Base-by-base conservation (phyloP, 1,140 invertebrate genomes). In the Pachypeltis micranthus region DNA sequence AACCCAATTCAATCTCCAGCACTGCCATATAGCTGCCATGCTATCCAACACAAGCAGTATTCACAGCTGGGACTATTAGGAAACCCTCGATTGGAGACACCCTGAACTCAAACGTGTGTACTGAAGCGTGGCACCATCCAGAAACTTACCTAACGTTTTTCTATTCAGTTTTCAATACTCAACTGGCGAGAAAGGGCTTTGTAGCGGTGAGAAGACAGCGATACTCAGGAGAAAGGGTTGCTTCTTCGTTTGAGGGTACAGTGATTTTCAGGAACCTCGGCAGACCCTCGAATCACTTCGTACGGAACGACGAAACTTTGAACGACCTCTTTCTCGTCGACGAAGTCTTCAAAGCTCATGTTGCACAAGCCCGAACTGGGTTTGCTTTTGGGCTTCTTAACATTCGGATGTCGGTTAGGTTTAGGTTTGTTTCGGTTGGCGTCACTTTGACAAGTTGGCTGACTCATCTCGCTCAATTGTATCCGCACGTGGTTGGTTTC, bases 301-400 rank as follows among this genome's bases (percentile, higher is more conserved):
- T 85, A 85, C 1, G 82, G 81, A 26, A 68, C 67, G 16, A 39
- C 31, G 21, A 63, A 67, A 14, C 65, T 67, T 2, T 65, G 55
- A n/a, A 57, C 44, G 29, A 61, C 64, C 34, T 67, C 47, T 56
- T 55, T 60, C n/a, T 70, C 65, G 25, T 67, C 69, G 1, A 44
- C 63, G 62, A 86, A 83, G 65, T 88, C 86, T 72, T 88, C 86
- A 67, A 88, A 88, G 68, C 85, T 88, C 83, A 88, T 84, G 68
- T 88, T 88, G 66, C 82, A 85, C 65, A 88, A 86, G 2, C 85
- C 85, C 58, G 57, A 60, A 31, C 26, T 67, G 7, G 47, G 23
- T 39, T 72, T 73, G 29, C 55, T 60, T 70, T 66, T 66, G 51
- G 26, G 56, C 61, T 59, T 64, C 62, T 31, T 69, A 61, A 31